Evolutionary conservation across 2,888 invertebrate genomes (phyloP).

Genomic region (Micropterix aruncella): DNA sequence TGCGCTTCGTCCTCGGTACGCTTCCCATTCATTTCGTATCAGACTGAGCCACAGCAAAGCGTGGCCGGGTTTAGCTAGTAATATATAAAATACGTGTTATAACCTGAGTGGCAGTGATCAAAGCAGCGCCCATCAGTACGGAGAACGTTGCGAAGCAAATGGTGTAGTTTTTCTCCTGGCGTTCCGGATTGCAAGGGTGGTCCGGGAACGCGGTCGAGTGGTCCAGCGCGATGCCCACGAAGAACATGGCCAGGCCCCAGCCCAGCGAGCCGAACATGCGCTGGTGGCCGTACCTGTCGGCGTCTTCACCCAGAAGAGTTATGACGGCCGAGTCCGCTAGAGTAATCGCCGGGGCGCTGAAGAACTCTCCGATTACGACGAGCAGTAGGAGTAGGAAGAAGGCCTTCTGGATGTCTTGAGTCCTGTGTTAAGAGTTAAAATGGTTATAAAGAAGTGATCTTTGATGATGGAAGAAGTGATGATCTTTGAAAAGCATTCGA

Average conservation of each 20-base stretch:
- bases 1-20: no score
- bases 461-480: no score
- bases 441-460: no score
- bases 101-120: constrained; percentile 86
- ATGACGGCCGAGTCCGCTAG: constrained; percentile 88
- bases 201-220: constrained; percentile 92
- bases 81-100: no score
- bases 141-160: constrained; percentile 98
- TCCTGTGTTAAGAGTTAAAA: no score
- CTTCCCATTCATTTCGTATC: no score
- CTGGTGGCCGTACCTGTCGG: constrained; percentile 87
- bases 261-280: constrained; percentile 97
- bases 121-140: constrained; percentile 89
- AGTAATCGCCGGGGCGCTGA: constrained; percentile 91
- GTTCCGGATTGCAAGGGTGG: constrained; percentile 81
- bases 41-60: no score
- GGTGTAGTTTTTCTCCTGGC: constrained; percentile 93
- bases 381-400: constrained; percentile 88
- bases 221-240: constrained; percentile 91
- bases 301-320: constrained; percentile 77
- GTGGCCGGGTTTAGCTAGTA: no score
- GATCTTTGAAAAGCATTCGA: no score
- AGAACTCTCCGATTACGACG: constrained; percentile 94
- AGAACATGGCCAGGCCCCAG: constrained; percentile 98
- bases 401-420: constrained; percentile 82